Conservation (phyloP, 2,113 vertebrate genomes). For the Myrmophylax atrothorax region DNA sequence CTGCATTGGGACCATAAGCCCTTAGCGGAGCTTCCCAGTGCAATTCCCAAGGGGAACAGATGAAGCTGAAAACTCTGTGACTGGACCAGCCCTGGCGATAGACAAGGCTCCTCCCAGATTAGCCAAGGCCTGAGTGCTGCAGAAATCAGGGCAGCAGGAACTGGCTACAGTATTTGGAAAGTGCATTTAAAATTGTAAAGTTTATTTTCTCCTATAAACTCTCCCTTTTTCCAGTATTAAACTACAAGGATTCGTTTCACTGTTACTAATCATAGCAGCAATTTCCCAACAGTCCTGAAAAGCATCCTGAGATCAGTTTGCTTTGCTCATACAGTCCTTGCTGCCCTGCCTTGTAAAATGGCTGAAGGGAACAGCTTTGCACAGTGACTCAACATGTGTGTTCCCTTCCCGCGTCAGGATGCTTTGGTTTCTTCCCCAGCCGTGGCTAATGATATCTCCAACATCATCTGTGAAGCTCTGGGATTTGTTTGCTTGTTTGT, state of each 20-base stretch:
- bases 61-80: neutral
- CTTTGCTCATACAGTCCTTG: neutral
- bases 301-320: neutral
- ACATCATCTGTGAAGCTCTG: neutral
- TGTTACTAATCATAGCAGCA: neutral
- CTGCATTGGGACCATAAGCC: neutral
- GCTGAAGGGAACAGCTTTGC: neutral
- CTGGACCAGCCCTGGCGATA: neutral
- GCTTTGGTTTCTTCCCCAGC: neutral
- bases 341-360: neutral
- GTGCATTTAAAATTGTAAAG: neutral
- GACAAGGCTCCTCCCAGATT: neutral
- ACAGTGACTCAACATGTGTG: accelerated
- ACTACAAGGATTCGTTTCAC: neutral
- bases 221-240: neutral
- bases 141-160: neutral
- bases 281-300: neutral
- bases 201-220: neutral
- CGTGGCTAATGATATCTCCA: neutral
- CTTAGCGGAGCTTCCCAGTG: neutral
- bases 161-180: neutral
- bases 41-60: neutral
- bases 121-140: neutral
- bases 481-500: constrained; percentile 6
- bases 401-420: neutral